phyloP scores from a whole-genome alignment of 2,113 vertebrate species.

The Bagarius yarrelli region DNA sequence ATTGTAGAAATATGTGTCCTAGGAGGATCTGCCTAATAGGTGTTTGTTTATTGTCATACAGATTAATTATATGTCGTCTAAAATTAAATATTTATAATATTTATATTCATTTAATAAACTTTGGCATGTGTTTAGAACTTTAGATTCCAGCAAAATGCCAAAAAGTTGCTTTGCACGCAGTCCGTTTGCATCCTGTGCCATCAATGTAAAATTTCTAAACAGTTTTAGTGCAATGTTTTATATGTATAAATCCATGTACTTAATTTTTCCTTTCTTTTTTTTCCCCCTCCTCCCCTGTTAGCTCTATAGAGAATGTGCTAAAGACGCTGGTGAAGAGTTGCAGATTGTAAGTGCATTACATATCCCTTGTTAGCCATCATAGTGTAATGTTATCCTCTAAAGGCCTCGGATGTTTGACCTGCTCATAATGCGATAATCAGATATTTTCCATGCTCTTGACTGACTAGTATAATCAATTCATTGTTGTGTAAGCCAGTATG shows the following conservation, averaged over 20 bases:
- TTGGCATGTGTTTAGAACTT: conserved; percentile 6
- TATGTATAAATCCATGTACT: not conserved
- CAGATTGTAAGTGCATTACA: conserved; percentile 83
- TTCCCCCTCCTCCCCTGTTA: conserved; percentile 55
- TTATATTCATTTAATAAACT: not conserved
- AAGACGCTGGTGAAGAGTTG: conserved; percentile 95
- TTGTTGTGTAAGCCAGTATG: conserved; percentile 39
- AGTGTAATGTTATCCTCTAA: conserved; percentile 12
- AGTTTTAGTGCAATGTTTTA: not conserved
- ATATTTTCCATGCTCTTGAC: conserved; percentile 38
- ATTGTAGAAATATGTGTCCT: not conserved
- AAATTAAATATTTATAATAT: not conserved
- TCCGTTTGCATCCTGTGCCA: conserved; percentile 40
- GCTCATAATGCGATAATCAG: conserved; percentile 37
- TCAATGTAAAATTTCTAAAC: not conserved
- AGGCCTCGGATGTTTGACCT: conserved; percentile 24
- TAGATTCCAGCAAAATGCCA: conserved; percentile 7
- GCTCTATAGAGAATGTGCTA: conserved; percentile 85
- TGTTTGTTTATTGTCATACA: not conserved
- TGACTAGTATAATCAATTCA: conserved; percentile 56
- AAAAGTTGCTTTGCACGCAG: conserved; percentile 50
- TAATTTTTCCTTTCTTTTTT: conserved; percentile 34
- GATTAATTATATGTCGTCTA: not conserved
- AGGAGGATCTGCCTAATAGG: not conserved
- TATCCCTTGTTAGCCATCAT: conserved; percentile 8